Percentiles rank a stretch among this genome's conserved stretches.
Evolutionary conservation across 2,888 invertebrate species (phyloP).

Genomic region (Polydesmus complanatus): DNA sequence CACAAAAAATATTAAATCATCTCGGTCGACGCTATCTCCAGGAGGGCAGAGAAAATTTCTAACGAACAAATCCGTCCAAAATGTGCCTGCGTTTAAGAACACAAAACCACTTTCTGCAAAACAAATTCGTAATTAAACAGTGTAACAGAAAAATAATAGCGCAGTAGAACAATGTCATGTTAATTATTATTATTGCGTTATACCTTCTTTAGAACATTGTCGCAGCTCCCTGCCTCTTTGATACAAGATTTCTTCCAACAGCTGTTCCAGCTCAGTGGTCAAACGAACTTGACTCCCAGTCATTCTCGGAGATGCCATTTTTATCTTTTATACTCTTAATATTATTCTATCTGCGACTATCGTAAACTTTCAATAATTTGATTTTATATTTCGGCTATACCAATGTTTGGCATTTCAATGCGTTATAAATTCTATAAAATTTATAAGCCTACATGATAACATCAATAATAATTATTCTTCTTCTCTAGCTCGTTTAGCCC

Average conservation of each 20-base stretch:
- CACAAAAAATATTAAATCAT: conserved; percentile 92
- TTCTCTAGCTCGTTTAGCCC: too few relatives aligned
- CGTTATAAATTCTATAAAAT: too few relatives aligned
- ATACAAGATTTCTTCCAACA: conserved; percentile 81
- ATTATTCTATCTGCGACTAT: too few relatives aligned
- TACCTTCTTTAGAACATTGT: conserved; percentile 73
- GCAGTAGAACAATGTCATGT: neutral
- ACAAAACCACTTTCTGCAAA: conserved; percentile 77
- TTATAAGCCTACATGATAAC: too few relatives aligned
- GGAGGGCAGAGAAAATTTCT: conserved; percentile 84
- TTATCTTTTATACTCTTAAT: neutral
- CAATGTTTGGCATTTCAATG: too few relatives aligned
- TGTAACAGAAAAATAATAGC: neutral
- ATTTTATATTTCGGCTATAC: too few relatives aligned
- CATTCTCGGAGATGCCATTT: conserved; percentile 6
- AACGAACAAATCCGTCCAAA: conserved; percentile 91
- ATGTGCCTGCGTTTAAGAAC: conserved; percentile 78
- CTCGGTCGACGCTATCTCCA: conserved; percentile 66
- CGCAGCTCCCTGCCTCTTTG: conserved; percentile 83
- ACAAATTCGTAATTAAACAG: conserved; percentile 18
- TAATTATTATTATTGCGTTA: conserved; percentile 18
- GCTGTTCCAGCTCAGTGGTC: conserved; percentile 49
- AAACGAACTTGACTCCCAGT: conserved; percentile 4
- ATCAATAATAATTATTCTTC: too few relatives aligned
- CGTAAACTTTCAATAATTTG: too few relatives aligned